Conservation (phyloP, 92 coral and sea anemone species). For the Pocillopora meandrina region DNA sequence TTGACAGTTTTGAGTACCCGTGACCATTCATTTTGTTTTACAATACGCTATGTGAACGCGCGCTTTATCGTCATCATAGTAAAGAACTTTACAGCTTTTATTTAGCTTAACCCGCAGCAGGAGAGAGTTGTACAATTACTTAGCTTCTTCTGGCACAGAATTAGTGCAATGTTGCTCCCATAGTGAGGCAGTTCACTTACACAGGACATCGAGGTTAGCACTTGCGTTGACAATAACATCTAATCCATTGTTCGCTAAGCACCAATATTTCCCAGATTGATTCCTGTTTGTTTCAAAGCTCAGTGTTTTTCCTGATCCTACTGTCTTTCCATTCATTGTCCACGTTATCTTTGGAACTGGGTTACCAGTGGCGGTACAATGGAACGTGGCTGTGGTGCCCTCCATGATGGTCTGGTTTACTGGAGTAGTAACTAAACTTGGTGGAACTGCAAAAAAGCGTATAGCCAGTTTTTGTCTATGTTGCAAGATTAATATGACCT, state of each 20-base stretch:
- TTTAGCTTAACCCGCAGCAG: no score
- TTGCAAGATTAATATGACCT: neutral
- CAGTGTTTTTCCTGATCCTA: neutral
- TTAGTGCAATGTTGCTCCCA: no score
- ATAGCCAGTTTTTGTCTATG: neutral
- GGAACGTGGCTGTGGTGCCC: neutral
- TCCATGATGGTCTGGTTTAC: neutral
- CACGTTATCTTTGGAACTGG: slow-evolving; percentile 11
- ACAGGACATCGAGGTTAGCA: slow-evolving; percentile 3
- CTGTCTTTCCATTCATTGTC: slow-evolving; percentile 1
- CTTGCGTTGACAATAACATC: neutral
- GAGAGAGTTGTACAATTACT: neutral
- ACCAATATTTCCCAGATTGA: slow-evolving; percentile 17
- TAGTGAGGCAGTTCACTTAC: neutral
- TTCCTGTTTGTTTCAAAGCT: neutral
- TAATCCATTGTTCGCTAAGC: slow-evolving; percentile 3
- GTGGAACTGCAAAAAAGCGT: neutral
- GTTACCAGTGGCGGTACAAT: slow-evolving; percentile 7
- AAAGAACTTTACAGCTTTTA: no score
- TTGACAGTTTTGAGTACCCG: no score
- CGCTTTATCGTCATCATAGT: no score
- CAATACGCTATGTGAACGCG: no score
- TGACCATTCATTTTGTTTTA: no score
- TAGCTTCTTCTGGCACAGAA: neutral
- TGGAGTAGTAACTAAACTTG: neutral